phyloP scores from a whole-genome alignment of 2,888 invertebrate species.

The Iselma pallidipennis region DNA sequence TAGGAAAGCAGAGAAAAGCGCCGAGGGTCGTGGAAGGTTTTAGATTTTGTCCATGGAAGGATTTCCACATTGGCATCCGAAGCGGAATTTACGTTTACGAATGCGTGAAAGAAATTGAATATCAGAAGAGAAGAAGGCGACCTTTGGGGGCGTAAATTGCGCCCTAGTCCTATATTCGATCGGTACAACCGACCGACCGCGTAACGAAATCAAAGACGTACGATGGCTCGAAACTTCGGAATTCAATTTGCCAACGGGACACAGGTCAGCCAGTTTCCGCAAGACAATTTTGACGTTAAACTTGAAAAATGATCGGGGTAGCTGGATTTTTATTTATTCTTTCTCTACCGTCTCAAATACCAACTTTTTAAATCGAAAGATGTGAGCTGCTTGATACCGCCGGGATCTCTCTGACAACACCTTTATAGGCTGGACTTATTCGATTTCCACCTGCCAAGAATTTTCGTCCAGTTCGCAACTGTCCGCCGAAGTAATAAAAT shows the following conservation, averaged over 20 bases:
- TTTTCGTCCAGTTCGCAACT: not conserved
- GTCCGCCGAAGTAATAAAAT: not conserved
- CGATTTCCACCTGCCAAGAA: conserved; percentile 6
- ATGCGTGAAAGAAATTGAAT: conserved; percentile 47
- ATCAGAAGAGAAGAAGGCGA: conserved; percentile 34
- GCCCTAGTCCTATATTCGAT: conserved; percentile 30
- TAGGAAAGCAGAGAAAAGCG: not conserved
- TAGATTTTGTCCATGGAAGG: conserved; percentile 31
- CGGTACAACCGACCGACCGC: conserved; percentile 34
- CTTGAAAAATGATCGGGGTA: conserved; percentile 32
- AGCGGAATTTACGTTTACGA: conserved; percentile 44
- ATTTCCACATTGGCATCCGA: conserved; percentile 32
- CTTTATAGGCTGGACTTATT: conserved; percentile 3
- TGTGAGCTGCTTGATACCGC: conserved; percentile 9
- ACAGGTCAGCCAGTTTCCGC: conserved; percentile 37
- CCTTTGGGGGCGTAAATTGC: conserved; percentile 40
- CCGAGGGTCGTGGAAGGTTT: conserved; percentile 22
- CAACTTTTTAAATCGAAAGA: conserved; percentile 15
- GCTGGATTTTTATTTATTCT: conserved; percentile 32
- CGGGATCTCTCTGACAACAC: conserved; percentile 10
- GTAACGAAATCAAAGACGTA: conserved; percentile 45
- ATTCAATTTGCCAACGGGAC: conserved; percentile 28
- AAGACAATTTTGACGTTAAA: conserved; percentile 41
- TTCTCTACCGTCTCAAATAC: conserved; percentile 7
- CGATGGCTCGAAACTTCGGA: conserved; percentile 34